Evolutionary conservation across 2,113 vertebrate species (phyloP).

Genomic region (Dicerorhinus sumatrensis): DNA sequence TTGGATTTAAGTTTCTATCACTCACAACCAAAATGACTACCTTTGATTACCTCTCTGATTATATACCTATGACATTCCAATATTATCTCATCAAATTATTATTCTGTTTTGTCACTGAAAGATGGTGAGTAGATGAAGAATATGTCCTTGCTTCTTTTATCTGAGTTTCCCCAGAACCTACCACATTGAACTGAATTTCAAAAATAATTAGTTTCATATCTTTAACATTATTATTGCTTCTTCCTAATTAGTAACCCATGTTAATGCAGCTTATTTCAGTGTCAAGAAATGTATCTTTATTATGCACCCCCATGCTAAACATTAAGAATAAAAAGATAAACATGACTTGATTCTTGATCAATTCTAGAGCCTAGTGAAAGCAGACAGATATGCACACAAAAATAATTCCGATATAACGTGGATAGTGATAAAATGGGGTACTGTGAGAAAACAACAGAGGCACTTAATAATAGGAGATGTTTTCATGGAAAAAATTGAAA

Average conservation of each 20-base stretch:
- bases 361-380: background rate
- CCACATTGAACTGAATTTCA: background rate
- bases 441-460: background rate
- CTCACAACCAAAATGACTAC: background rate
- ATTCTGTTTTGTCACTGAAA: background rate
- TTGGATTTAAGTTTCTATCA: background rate
- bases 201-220: background rate
- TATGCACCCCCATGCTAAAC: background rate
- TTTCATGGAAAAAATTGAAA: background rate
- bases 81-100: background rate
- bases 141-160: background rate
- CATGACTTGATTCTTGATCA: background rate
- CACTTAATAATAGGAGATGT: background rate
- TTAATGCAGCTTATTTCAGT: background rate
- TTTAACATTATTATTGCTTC: background rate
- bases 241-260: background rate
- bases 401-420: background rate
- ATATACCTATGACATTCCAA: background rate
- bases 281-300: conserved; percentile 8
- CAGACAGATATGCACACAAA: background rate
- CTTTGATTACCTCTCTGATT: background rate
- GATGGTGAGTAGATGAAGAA: background rate
- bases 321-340: background rate
- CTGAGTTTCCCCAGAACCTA: background rate
- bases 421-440: background rate